Conservation (phyloP, 2,113 vertebrate species). For the Okapia johnstoni region DNA sequence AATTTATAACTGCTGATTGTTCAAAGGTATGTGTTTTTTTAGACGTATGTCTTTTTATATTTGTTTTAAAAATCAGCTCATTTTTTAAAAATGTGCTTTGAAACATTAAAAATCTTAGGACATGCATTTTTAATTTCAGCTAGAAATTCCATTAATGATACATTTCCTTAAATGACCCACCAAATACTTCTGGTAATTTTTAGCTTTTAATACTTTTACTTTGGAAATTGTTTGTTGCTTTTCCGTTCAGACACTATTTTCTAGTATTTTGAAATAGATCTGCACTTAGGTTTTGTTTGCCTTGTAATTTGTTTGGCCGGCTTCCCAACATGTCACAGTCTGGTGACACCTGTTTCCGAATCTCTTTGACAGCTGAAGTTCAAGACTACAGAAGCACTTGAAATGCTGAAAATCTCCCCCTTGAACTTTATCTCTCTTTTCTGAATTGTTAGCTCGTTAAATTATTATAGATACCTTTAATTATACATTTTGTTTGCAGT, state of each 20-base stretch:
- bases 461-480: background rate
- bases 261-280: conserved; percentile 20
- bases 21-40: conserved; percentile 84
- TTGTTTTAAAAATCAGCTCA: conserved; percentile 12
- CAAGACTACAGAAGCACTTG: background rate
- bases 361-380: background rate
- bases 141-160: conserved; percentile 1
- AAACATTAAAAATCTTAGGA: conserved; percentile 17
- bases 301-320: background rate
- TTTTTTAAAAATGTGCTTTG: background rate
- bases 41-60: background rate
- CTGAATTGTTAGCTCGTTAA: background rate
- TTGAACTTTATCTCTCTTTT: background rate
- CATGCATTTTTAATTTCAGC: background rate
- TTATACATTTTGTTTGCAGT: background rate
- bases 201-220: conserved; percentile 32
- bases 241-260: background rate
- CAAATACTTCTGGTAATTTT: background rate
- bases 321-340: background rate
- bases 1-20: conserved; percentile 95
- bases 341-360: background rate
- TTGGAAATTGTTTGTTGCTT: conserved; percentile 7
- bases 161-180: background rate
- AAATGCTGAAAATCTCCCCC: background rate
- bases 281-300: background rate